Conservation (phyloP, 53 echinoderm and acorn worm species). For the Holothuria scabra region DNA sequence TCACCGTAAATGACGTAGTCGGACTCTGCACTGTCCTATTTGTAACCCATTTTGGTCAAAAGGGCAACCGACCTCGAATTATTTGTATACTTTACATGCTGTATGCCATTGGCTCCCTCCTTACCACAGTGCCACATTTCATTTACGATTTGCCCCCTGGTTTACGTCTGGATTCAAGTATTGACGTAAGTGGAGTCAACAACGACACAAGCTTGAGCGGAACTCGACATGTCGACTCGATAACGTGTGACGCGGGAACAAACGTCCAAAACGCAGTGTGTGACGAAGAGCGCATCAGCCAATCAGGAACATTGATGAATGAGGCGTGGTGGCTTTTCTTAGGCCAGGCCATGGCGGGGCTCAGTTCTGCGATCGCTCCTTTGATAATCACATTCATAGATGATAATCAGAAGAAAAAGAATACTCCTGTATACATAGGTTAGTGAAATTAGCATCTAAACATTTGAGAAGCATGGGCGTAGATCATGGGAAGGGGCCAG, state of each 20-base stretch:
- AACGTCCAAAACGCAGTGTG: conserved; percentile 46
- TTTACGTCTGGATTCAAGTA: background rate
- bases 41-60: conserved; percentile 87
- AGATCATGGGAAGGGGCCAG: too few species aligned
- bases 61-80: conserved; percentile 68
- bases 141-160: conserved; percentile 64
- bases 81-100: conserved; percentile 13
- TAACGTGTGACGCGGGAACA: conserved; percentile 1
- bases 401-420: conserved; percentile 67
- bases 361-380: conserved; percentile 57
- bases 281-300: conserved; percentile 50
- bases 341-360: conserved; percentile 65
- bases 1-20: conserved; percentile 77
- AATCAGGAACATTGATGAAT: conserved; percentile 66
- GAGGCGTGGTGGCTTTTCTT: conserved; percentile 77
- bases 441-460: background rate
- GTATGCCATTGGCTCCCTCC: conserved; percentile 65
- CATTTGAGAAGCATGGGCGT: too few species aligned
- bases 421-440: conserved; percentile 70
- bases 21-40: conserved; percentile 78
- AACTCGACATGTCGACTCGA: background rate
- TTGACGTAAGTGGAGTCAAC: background rate
- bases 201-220: background rate
- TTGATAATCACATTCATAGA: conserved; percentile 85
- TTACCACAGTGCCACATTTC: conserved; percentile 82